These are phyloP conservation scores for Oncorhynchus tshawytscha DNA, from an alignment of 2,113 vertebrate species.

Conservation along the genomic window DNA sequence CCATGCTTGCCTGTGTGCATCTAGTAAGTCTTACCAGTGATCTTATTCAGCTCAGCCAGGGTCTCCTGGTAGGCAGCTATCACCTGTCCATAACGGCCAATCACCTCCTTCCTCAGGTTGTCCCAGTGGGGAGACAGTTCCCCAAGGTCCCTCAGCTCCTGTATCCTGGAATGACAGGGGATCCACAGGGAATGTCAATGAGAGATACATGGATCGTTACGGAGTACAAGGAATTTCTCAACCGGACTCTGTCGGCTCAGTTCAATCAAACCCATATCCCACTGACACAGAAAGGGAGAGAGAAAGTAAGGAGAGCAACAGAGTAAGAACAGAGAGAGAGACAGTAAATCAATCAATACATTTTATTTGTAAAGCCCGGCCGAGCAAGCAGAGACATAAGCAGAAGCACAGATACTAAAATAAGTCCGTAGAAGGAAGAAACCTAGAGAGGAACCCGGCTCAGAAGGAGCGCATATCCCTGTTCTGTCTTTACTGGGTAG, in stretches of 20 bases:
- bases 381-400: too few species aligned
- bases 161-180: conserved; percentile 74
- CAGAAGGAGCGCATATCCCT: too few species aligned
- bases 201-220: too few species aligned
- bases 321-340: not conserved
- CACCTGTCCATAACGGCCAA: conserved; percentile 89
- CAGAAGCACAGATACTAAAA: too few species aligned
- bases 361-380: not conserved
- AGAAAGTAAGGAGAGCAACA: not conserved
- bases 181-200: too few species aligned
- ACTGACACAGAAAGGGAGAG: not conserved
- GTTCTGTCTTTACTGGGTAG: too few species aligned
- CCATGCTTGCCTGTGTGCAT: not conserved
- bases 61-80: conserved; percentile 88
- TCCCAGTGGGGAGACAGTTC: conserved; percentile 98
- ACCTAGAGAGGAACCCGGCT: too few species aligned
- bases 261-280: too few species aligned
- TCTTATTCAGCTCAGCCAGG: conserved; percentile 87
- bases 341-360: conserved; percentile 1
- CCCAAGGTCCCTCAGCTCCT: conserved; percentile 90
- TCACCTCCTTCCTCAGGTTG: conserved; percentile 90
- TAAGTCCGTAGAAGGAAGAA: too few species aligned
- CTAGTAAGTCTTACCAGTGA: conserved; percentile 75
- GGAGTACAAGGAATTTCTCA: too few species aligned
- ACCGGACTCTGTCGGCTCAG: too few species aligned